Conservation (phyloP, 92 coral and sea anemone species). For the Porites evermanni region DNA sequence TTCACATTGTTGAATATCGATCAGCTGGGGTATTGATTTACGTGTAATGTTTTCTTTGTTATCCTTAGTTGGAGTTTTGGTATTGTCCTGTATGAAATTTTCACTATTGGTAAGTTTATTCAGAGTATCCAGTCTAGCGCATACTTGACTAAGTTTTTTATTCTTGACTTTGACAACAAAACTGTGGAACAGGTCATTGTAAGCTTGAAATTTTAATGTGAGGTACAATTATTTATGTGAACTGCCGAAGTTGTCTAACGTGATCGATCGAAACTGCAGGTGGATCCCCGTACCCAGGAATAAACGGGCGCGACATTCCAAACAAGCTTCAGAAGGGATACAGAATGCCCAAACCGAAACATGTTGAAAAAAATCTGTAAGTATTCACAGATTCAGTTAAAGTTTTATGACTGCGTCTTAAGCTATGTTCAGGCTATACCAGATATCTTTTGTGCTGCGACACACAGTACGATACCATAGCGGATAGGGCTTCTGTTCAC, state of each 20-base stretch:
- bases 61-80: slow-evolving; percentile 70
- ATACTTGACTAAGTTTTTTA: background rate
- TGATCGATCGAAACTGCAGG: slow-evolving; percentile 32
- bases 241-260: too few species aligned
- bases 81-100: slow-evolving; percentile 69
- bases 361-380: slow-evolving; percentile 75
- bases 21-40: too few species aligned
- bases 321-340: slow-evolving; percentile 64
- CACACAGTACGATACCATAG: too few species aligned
- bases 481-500: too few species aligned
- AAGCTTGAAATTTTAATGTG: too few species aligned
- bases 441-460: too few species aligned
- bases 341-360: slow-evolving; percentile 84
- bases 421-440: background rate
- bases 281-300: slow-evolving; percentile 79
- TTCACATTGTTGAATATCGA: too few species aligned
- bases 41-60: background rate
- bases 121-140: background rate
- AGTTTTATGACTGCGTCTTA: background rate
- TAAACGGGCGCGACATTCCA: slow-evolving; percentile 63
- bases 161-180: too few species aligned
- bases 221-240: too few species aligned
- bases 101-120: slow-evolving; percentile 56
- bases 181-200: too few species aligned
- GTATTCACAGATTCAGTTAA: background rate